phyloP scores from a whole-genome alignment of 1,140 invertebrate genomes.

The Vanessa tameamea region DNA sequence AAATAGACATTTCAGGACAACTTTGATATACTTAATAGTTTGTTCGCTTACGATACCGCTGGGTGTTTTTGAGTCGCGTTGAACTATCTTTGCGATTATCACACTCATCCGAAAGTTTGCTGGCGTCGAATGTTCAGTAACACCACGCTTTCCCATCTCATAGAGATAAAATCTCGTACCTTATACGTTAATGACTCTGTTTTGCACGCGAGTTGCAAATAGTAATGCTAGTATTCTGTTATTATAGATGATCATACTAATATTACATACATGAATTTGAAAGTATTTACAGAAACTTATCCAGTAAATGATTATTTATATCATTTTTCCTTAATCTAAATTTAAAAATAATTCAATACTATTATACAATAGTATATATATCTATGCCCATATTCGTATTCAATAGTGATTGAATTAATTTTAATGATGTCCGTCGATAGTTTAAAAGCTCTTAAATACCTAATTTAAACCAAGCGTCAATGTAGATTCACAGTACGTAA shows the following conservation, averaged over 20 bases:
- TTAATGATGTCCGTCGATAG: no score
- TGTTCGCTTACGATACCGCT: slow-evolving; percentile 30
- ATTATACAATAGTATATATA: no score
- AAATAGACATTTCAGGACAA: slow-evolving; percentile 34
- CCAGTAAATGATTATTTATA: no score
- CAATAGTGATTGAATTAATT: no score
- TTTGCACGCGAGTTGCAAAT: slow-evolving; percentile 25
- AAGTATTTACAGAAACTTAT: no score
- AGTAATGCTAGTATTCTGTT: neutral
- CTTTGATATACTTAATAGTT: slow-evolving; percentile 40
- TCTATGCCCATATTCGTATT: no score
- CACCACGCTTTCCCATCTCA: slow-evolving; percentile 29
- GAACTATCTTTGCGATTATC: slow-evolving; percentile 40
- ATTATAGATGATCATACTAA: no score
- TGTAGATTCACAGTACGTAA: no score
- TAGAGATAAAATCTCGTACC: slow-evolving; percentile 25
- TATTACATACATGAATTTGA: neutral
- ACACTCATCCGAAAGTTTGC: slow-evolving; percentile 36
- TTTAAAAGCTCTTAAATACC: no score
- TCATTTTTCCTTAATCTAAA: no score
- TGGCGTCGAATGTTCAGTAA: slow-evolving; percentile 35
- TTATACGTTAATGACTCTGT: slow-evolving; percentile 36
- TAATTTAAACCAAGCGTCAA: no score
- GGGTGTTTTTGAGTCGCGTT: slow-evolving; percentile 41
- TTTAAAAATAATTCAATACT: no score